Conservation (phyloP, 2,888 invertebrate genomes). For the Euplagia quadripunctaria region DNA sequence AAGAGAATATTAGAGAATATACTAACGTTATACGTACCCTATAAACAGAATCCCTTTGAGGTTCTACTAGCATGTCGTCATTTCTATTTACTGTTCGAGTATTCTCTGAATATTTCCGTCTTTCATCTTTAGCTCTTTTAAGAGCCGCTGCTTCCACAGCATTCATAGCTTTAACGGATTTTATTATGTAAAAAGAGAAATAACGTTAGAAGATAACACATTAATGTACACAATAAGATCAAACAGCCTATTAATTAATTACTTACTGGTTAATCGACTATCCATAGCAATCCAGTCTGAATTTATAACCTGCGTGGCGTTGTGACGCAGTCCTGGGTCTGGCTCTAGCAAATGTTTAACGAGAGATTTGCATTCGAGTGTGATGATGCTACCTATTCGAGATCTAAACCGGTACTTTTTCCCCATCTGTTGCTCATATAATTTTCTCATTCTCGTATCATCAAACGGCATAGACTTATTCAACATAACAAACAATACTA, state of each 20-base stretch:
- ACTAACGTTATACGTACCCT: conserved; percentile 62
- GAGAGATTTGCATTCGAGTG: conserved; percentile 88
- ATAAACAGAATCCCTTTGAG: conserved; percentile 60
- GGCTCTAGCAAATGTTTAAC: conserved; percentile 91
- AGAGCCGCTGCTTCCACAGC: conserved; percentile 88
- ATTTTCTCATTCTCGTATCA: conserved; percentile 90
- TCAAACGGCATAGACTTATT: conserved; percentile 95
- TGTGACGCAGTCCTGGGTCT: conserved; percentile 87
- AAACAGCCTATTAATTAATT: conserved; percentile 1
- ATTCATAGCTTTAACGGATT: conserved; percentile 76
- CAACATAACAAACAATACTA: conserved; percentile 93
- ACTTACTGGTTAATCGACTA: conserved; percentile 86
- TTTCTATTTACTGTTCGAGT: conserved; percentile 66
- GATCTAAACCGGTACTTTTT: conserved; percentile 89
- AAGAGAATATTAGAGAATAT: no score
- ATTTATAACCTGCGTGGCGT: conserved; percentile 85
- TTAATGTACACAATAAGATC: neutral
- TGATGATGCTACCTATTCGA: conserved; percentile 87
- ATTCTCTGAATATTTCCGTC: conserved; percentile 64
- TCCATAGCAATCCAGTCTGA: conserved; percentile 91
- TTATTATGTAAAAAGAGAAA: neutral
- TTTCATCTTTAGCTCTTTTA: conserved; percentile 87
- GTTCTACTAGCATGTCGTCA: conserved; percentile 75
- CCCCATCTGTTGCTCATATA: conserved; percentile 89
- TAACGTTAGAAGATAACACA: neutral